These are phyloP conservation scores for Raja brachyura DNA, from an alignment of 2,113 vertebrate genomes.

Conservation along the genomic window DNA sequence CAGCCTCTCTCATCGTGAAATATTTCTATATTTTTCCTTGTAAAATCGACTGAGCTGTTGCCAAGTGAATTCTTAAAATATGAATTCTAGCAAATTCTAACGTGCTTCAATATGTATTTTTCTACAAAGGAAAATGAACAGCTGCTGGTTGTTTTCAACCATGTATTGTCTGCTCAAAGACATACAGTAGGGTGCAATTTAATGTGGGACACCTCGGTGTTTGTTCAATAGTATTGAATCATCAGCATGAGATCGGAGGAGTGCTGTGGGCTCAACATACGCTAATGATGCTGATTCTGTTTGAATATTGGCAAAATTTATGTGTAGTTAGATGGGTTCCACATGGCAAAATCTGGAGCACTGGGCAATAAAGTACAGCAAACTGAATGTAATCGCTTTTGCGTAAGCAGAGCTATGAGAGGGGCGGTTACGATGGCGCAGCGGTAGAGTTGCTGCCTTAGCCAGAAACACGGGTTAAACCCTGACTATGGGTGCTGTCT, in stretches of 20 bases:
- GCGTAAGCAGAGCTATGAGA: conserved; percentile 48
- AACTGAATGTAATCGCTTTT: neutral
- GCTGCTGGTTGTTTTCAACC: neutral
- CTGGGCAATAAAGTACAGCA: neutral
- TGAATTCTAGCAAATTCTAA: neutral
- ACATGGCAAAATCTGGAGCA: neutral
- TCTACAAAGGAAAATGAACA: neutral
- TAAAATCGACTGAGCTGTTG: neutral
- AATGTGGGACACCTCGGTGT: neutral
- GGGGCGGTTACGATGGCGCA: too few species aligned
- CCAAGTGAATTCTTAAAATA: neutral
- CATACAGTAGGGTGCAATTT: neutral
- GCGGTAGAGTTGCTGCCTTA: too few species aligned
- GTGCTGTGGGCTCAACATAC: neutral
- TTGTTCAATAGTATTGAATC: neutral
- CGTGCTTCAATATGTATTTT: neutral
- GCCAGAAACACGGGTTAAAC: too few species aligned
- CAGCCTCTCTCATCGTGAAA: neutral
- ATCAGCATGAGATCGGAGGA: neutral
- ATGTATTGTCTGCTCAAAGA: neutral
- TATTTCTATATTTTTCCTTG: neutral
- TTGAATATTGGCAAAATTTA: neutral
- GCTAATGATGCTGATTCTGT: neutral
- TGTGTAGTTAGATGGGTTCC: neutral
- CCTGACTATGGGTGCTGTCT: too few species aligned